phyloP scores from a whole-genome alignment of 2,797 vertebrate species.

The Sebastes miniatus region DNA sequence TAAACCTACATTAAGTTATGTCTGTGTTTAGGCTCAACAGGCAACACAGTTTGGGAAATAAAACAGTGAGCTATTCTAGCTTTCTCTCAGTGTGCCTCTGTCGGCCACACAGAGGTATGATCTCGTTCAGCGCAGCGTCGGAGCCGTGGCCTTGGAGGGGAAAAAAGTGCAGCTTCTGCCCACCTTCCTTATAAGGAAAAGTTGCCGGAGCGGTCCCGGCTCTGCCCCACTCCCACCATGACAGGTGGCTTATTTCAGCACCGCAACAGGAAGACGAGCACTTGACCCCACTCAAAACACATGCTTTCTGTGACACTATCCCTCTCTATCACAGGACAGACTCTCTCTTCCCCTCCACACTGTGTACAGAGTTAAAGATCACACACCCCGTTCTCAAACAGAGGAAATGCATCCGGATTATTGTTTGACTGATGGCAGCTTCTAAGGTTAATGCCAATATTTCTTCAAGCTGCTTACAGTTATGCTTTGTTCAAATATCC shows the following conservation, averaged over 20 bases:
- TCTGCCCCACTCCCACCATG: constrained; percentile 31
- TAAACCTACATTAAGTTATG: not conserved
- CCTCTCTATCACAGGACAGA: not conserved
- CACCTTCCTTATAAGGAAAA: constrained; percentile 76
- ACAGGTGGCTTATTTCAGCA: constrained; percentile 76
- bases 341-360: not conserved
- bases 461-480: not conserved
- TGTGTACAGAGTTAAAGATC: constrained; percentile 5
- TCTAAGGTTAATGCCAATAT: not conserved
- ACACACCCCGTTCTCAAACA: constrained; percentile 39
- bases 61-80: not conserved
- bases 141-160: constrained; percentile 36
- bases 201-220: constrained; percentile 29
- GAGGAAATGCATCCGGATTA: constrained; percentile 44
- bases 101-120: constrained; percentile 33
- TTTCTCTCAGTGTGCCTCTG: constrained; percentile 12
- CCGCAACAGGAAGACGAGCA: constrained; percentile 40
- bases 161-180: constrained; percentile 48
- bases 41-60: not conserved
- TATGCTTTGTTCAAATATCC: not conserved
- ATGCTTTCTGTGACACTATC: not conserved
- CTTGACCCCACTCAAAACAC: constrained; percentile 42
- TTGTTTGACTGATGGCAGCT: not conserved
- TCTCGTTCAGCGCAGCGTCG: constrained; percentile 27
- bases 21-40: not conserved